These are phyloP conservation scores for Prostheceraeus crozeri DNA, from an alignment of 2,888 invertebrate genomes.

Conservation along the genomic window DNA sequence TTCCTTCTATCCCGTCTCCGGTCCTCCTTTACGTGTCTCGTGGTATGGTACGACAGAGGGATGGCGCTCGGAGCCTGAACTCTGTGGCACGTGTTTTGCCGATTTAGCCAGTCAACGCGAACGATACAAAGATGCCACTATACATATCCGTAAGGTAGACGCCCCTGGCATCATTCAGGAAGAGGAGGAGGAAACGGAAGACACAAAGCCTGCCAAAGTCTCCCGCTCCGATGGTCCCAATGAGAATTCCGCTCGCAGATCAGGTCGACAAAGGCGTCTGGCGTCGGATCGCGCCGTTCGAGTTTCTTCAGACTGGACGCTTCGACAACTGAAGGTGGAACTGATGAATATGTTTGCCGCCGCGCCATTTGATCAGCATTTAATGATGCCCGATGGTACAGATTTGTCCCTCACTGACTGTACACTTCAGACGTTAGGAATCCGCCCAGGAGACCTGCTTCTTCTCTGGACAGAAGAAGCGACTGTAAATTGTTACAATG, in stretches of 20 bases:
- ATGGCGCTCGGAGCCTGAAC: conserved; percentile 1
- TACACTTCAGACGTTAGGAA: too few relatives aligned
- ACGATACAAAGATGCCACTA: not conserved
- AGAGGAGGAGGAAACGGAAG: too few relatives aligned
- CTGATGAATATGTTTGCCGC: conserved; percentile 35
- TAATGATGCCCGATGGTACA: too few relatives aligned
- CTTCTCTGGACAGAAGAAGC: conserved; percentile 26
- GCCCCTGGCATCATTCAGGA: too few relatives aligned
- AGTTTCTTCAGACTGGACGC: conserved; percentile 30
- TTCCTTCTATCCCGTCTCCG: not conserved
- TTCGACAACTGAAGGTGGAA: conserved; percentile 32
- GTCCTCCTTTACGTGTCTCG: not conserved
- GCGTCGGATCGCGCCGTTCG: conserved; percentile 31
- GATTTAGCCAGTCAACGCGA: not conserved
- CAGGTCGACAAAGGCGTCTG: conserved; percentile 19
- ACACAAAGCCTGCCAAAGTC: too few relatives aligned
- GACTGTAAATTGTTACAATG: too few relatives aligned
- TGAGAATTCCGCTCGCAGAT: not conserved
- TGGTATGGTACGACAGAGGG: not conserved
- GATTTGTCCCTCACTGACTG: too few relatives aligned
- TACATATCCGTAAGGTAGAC: not conserved
- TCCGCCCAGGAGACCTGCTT: conserved; percentile 8
- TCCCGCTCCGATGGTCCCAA: too few relatives aligned
- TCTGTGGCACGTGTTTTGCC: conserved; percentile 9
- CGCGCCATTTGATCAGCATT: conserved; percentile 36